Conservation (phyloP, 2,888 invertebrate genomes). For the Coremacera marginata region DNA sequence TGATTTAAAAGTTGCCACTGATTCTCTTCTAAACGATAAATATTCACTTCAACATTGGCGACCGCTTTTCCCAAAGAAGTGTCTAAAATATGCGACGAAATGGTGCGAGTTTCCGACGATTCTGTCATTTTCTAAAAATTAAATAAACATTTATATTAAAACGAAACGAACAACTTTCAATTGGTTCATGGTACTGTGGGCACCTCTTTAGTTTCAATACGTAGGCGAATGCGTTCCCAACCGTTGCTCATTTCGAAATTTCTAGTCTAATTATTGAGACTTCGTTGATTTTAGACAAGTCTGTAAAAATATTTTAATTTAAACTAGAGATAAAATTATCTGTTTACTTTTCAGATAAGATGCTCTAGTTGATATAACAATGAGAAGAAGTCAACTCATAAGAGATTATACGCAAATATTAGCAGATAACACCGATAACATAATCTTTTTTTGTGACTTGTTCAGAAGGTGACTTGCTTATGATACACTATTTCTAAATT, state of each 20-base stretch:
- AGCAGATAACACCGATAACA: no score
- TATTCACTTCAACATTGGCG: slow-evolving; percentile 75
- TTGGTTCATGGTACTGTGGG: background rate
- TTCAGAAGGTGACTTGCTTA: no score
- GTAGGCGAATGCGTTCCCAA: slow-evolving; percentile 56
- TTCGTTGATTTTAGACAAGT: background rate
- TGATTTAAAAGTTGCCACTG: slow-evolving; percentile 79
- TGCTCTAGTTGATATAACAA: no score
- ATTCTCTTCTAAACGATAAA: slow-evolving; percentile 74
- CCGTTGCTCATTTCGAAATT: slow-evolving; percentile 51
- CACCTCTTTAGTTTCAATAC: slow-evolving; percentile 56
- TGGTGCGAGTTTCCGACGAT: slow-evolving; percentile 70
- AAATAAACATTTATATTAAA: background rate
- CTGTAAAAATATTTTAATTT: background rate
- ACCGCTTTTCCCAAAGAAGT: slow-evolving; percentile 79
- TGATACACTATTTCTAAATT: no score
- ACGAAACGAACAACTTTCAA: no score
- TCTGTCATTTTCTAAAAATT: slow-evolving; percentile 5
- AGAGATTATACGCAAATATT: no score
- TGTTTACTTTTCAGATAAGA: background rate
- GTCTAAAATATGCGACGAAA: slow-evolving; percentile 83
- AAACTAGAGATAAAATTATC: background rate
- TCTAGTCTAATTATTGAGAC: background rate
- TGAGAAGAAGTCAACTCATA: no score
- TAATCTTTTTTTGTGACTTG: no score